Conservation (phyloP, 2,888 invertebrate species). For the Alentia gelatinosa region DNA sequence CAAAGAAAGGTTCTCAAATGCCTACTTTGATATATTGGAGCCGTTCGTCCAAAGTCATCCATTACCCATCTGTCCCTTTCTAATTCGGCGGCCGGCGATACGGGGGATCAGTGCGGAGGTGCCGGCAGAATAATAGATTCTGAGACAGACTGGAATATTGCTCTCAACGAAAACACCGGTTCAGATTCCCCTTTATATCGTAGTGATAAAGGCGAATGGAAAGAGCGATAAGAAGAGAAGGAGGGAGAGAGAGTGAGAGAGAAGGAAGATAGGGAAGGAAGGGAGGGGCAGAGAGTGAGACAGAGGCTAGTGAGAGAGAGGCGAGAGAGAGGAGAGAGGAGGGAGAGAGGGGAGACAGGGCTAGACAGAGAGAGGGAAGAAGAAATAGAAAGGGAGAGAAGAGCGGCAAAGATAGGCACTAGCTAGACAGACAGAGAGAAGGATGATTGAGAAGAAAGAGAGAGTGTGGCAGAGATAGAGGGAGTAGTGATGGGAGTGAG, state of each 20-base stretch:
- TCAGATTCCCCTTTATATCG: no score
- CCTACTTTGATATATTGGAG: not conserved
- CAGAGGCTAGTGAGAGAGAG: not conserved
- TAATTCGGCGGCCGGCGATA: not conserved
- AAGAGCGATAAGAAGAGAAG: not conserved
- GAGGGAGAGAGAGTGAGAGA: not conserved
- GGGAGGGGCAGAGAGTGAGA: not conserved
- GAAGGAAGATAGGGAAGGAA: not conserved
- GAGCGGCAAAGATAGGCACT: no score
- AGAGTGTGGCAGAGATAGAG: not conserved
- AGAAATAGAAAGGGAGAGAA: not conserved
- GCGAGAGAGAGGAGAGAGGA: not conserved
- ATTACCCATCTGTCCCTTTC: not conserved
- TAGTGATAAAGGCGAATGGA: no score
- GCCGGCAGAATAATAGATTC: not conserved
- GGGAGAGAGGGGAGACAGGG: not conserved
- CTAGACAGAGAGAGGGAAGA: not conserved
- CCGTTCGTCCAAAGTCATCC: not conserved
- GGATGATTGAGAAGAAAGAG: not conserved
- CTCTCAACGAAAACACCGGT: no score
- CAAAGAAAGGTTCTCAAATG: not conserved
- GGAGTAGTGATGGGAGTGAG: not conserved
- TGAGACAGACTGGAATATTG: not conserved
- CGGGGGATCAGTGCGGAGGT: not conserved
- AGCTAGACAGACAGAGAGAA: no score